phyloP scores from a whole-genome alignment of 2,113 vertebrate species.

The Gallinago undulata region DNA sequence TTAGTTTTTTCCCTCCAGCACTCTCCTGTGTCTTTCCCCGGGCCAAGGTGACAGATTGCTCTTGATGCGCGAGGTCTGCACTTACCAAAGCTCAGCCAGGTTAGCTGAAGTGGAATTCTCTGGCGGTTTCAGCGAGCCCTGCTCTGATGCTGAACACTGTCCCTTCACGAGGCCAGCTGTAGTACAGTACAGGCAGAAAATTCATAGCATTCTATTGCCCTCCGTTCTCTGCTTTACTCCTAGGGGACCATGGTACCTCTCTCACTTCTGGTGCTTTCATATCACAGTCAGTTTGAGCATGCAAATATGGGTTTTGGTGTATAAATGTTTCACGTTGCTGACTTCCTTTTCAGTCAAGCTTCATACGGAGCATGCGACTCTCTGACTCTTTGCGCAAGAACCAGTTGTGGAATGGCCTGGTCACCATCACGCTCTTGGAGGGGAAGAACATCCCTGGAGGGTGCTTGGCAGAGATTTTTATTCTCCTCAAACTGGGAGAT shows the following conservation, averaged over 20 bases:
- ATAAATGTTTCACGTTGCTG: not conserved
- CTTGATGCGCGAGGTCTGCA: accelerated
- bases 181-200: not conserved
- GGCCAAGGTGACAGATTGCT: not conserved
- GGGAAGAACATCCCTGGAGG: conserved; percentile 85
- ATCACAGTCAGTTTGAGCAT: not conserved
- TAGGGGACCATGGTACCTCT: not conserved
- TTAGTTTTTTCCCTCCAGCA: not conserved
- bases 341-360: conserved; percentile 64
- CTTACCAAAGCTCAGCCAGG: not conserved
- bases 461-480: conserved; percentile 83
- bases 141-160: accelerated
- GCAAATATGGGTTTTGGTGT: not conserved
- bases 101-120: not conserved
- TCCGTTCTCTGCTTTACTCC: not conserved
- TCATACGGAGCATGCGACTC: conserved; percentile 68
- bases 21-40: not conserved
- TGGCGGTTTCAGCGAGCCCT: not conserved
- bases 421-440: conserved; percentile 87
- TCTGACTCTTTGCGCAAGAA: conserved; percentile 82
- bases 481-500: conserved; percentile 88
- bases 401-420: conserved; percentile 87
- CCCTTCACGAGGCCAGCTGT: accelerated
- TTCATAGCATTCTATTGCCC: not conserved
- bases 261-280: not conserved